Evolutionary conservation across 2,113 vertebrate species (phyloP).

Genomic region (Cyprinus carpio): DNA sequence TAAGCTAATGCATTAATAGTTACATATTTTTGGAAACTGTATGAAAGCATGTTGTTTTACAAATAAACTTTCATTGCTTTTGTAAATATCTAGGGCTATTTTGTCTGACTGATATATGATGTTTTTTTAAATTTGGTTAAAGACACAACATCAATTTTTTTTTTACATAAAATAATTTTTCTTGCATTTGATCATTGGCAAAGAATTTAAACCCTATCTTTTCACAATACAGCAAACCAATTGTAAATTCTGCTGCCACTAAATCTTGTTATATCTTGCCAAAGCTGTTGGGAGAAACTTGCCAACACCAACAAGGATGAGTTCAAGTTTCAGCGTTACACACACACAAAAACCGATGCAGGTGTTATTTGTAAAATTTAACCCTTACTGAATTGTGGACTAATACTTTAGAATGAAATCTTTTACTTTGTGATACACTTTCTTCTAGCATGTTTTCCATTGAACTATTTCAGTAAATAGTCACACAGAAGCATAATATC

Average conservation of each 20-base stretch:
- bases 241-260: background rate
- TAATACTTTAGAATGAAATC: background rate
- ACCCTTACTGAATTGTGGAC: background rate
- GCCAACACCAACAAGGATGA: background rate
- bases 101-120: background rate
- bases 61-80: background rate
- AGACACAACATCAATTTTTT: background rate
- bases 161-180: background rate
- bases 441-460: background rate
- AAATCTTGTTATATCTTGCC: background rate
- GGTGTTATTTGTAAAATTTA: background rate
- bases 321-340: background rate
- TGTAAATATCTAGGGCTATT: background rate
- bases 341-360: background rate
- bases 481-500: too few species aligned
- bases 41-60: background rate
- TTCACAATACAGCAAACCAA: background rate
- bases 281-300: background rate
- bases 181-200: background rate
- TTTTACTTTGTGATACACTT: background rate
- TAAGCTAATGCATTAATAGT: background rate
- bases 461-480: too few species aligned
- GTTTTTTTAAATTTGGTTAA: too few species aligned
- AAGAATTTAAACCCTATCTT: background rate
- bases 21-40: background rate